Evolutionary conservation across 2,113 vertebrate species (phyloP).

Genomic region (Elaphurus davidianus): DNA sequence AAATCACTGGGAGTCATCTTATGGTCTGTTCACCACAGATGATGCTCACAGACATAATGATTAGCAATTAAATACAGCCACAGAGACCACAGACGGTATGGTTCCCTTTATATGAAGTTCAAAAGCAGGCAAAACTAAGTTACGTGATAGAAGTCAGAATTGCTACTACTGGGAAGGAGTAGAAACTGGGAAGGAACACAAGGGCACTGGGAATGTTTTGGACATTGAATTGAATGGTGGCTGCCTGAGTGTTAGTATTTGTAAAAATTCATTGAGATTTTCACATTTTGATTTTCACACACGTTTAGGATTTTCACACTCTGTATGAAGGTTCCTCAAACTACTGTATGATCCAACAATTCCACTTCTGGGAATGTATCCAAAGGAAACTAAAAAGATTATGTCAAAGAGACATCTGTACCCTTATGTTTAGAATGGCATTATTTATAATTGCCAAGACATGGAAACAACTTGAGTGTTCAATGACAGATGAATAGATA

Average conservation of each 20-base stretch:
- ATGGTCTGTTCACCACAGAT: not conserved
- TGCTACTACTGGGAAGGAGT: not conserved
- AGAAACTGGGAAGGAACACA: not conserved
- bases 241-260: not conserved
- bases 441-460: not conserved
- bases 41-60: not conserved
- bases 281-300: not conserved
- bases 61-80: not conserved
- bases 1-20: not conserved
- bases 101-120: not conserved
- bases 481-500: not conserved
- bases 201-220: not conserved
- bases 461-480: not conserved
- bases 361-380: not conserved
- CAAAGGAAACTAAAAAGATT: not conserved
- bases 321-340: not conserved
- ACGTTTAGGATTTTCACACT: not conserved
- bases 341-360: not conserved
- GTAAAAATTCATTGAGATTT: not conserved
- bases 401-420: not conserved
- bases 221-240: not conserved
- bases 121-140: not conserved
- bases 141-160: not conserved
- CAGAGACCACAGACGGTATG: not conserved
- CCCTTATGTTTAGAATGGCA: not conserved